Conservation (phyloP, 2,113 vertebrate species). For the Polypterus bichir region DNA sequence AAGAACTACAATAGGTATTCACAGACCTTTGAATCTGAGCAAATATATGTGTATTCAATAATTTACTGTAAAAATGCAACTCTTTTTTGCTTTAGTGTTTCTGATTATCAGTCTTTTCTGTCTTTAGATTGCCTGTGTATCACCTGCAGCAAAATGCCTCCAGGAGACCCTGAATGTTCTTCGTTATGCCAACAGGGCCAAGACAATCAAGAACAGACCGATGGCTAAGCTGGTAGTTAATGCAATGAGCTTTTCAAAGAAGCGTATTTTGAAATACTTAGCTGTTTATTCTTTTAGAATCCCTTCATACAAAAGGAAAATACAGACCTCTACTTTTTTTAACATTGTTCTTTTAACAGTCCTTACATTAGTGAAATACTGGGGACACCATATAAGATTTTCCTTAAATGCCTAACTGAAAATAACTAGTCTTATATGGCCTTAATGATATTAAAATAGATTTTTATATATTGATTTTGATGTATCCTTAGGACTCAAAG, state of each 20-base stretch:
- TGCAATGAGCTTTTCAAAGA: neutral
- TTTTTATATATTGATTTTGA: neutral
- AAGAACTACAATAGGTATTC: no score
- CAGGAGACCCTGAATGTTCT: slow-evolving; percentile 54
- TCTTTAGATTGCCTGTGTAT: slow-evolving; percentile 55
- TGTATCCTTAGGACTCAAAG: slow-evolving; percentile 20
- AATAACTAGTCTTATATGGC: neutral
- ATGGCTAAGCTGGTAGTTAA: slow-evolving; percentile 34
- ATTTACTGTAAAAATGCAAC: no score
- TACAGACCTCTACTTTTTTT: neutral
- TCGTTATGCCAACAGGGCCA: slow-evolving; percentile 46
- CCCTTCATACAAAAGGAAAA: neutral
- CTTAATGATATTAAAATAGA: neutral
- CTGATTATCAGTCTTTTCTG: neutral
- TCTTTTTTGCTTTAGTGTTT: no score
- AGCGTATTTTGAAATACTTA: neutral
- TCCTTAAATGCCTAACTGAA: neutral
- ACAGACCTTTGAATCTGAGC: no score
- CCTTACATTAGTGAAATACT: neutral
- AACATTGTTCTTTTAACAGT: neutral
- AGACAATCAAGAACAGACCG: slow-evolving; percentile 41
- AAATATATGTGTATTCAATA: no score
- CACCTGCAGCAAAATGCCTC: slow-evolving; percentile 43
- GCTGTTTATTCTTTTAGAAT: neutral
- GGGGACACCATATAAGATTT: neutral